Conservation (phyloP, 2,888 invertebrate species). For the Lasioglossum lativentre region DNA sequence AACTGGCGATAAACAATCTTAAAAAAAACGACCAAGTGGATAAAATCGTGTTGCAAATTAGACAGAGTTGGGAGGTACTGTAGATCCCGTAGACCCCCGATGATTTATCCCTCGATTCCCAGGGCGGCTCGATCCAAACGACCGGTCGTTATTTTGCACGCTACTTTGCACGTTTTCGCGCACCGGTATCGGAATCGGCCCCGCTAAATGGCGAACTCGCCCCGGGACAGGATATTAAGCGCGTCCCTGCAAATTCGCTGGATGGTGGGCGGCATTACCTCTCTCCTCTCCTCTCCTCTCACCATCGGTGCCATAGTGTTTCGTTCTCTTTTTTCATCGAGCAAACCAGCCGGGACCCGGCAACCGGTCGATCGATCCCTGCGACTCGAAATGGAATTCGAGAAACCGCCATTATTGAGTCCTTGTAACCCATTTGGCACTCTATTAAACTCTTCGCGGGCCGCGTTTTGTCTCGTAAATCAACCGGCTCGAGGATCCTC, state of each 20-base stretch:
- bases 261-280: constrained; percentile 4
- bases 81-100: not conserved
- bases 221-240: constrained; percentile 9
- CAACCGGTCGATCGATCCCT: not conserved
- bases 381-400: not conserved
- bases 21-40: not conserved
- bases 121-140: constrained; percentile 18
- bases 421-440: constrained; percentile 13
- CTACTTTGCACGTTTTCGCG: constrained; percentile 30
- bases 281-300: not conserved
- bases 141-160: constrained; percentile 32
- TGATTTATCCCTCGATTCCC: constrained; percentile 5
- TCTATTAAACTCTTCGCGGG: constrained; percentile 2
- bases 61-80: not conserved
- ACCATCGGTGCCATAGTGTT: not conserved
- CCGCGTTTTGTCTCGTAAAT: constrained; percentile 1
- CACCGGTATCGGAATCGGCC: constrained; percentile 18
- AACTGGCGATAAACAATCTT: not conserved
- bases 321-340: not conserved
- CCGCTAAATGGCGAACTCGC: constrained; percentile 8
- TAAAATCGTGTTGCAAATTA: not conserved
- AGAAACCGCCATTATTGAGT: constrained; percentile 15
- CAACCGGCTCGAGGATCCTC: not conserved
- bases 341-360: not conserved
- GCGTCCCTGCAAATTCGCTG: constrained; percentile 9